phyloP scores from a whole-genome alignment of 2,888 invertebrate species.

The Mythimna pallens region DNA sequence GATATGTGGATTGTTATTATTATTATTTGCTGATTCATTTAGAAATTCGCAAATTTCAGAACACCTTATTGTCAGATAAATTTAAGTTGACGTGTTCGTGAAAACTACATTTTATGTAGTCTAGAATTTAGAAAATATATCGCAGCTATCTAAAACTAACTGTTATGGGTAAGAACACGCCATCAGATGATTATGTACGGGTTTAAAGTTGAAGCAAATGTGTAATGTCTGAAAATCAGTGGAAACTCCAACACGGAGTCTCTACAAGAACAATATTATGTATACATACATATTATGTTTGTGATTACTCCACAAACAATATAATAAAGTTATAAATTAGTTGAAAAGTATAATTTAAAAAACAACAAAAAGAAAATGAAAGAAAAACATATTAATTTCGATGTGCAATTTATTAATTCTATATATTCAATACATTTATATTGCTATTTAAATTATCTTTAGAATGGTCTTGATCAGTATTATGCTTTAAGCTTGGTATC shows the following conservation, averaged over 20 bases:
- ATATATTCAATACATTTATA: too few species aligned
- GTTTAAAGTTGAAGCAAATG: constrained; percentile 56
- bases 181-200: constrained; percentile 43
- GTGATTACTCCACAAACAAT: background rate
- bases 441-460: too few species aligned
- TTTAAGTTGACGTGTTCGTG: constrained; percentile 7
- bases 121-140: constrained; percentile 50
- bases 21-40: too few species aligned
- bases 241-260: background rate
- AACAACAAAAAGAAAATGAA: too few species aligned
- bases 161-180: constrained; percentile 43
- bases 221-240: constrained; percentile 20
- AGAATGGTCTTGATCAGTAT: too few species aligned
- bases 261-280: background rate
- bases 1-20: too few species aligned
- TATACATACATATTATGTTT: background rate
- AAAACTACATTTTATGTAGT: constrained; percentile 29
- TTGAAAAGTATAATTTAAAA: too few species aligned
- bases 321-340: background rate
- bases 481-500: too few species aligned
- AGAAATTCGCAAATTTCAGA: background rate
- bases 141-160: constrained; percentile 46
- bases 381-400: too few species aligned
- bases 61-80: background rate
- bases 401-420: too few species aligned